Conservation (phyloP, 2,113 vertebrate species). For the Syngnathus floridae region DNA sequence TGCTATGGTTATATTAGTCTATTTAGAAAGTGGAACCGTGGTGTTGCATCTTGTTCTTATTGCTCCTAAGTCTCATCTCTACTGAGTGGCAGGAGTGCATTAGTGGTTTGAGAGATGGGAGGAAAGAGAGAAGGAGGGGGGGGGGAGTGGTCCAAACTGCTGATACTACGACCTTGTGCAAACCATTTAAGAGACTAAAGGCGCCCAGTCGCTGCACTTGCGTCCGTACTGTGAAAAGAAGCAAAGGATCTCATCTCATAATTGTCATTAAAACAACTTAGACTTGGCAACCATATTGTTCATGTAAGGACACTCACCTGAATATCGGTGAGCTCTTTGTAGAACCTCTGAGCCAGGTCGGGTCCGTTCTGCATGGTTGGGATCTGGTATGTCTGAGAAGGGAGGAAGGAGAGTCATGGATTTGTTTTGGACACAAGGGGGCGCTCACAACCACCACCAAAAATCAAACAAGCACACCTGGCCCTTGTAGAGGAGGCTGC, state of each 20-base stretch:
- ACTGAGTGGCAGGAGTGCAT: slow-evolving; percentile 30
- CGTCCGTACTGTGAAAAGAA: slow-evolving; percentile 73
- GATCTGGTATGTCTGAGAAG: slow-evolving; percentile 70
- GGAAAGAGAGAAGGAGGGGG: background rate
- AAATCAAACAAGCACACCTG: slow-evolving; percentile 57
- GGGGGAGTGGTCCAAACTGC: slow-evolving; percentile 17
- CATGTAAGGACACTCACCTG: slow-evolving; percentile 66
- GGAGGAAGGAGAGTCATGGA: background rate
- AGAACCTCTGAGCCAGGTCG: slow-evolving; percentile 76
- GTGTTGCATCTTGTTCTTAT: slow-evolving; percentile 2
- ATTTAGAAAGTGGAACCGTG: background rate
- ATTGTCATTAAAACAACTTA: too few species aligned
- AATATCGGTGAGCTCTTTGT: slow-evolving; percentile 80
- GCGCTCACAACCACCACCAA: background rate
- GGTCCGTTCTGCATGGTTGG: slow-evolving; percentile 86
- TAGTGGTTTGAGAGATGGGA: slow-evolving; percentile 2
- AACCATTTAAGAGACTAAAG: slow-evolving; percentile 56
- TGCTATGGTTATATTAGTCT: background rate
- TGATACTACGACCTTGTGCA: slow-evolving; percentile 36
- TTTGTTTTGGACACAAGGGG: too few species aligned
- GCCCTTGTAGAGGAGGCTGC: slow-evolving; percentile 76
- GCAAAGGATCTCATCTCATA: too few species aligned
- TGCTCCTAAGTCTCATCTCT: slow-evolving; percentile 7
- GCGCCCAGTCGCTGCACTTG: slow-evolving; percentile 73
- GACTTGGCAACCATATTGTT: background rate